Conservation (phyloP, 1,140 invertebrate genomes). For the Megalonaias nervosa region DNA sequence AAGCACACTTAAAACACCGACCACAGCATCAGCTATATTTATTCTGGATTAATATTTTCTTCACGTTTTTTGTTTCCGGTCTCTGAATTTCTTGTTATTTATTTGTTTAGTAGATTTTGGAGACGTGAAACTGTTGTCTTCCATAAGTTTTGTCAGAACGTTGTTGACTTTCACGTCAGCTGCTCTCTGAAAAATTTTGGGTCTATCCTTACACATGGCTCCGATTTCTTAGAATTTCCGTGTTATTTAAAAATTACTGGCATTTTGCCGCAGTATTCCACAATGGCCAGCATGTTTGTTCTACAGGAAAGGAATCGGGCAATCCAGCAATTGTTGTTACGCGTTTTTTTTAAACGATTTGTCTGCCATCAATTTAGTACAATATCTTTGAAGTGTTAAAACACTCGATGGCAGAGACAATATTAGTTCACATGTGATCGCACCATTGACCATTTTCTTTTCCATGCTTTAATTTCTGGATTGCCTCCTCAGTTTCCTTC, state of each 20-base stretch:
- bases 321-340: not conserved
- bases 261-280: not conserved
- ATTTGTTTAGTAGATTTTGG: constrained; percentile 8
- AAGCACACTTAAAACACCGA: not conserved
- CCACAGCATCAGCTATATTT: constrained; percentile 7
- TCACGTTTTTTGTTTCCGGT: not conserved
- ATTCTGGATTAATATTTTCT: not conserved
- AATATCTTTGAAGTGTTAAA: no score
- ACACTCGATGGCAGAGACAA: no score
- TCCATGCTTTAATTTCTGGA: no score
- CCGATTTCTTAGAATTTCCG: not conserved
- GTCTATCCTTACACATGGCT: constrained; percentile 7
- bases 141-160: not conserved
- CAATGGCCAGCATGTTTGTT: not conserved
- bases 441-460: no score
- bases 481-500: no score
- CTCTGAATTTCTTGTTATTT: constrained; percentile 5
- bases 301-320: not conserved
- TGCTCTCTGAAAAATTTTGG: not conserved
- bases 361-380: not conserved
- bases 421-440: no score
- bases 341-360: not conserved
- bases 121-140: not conserved
- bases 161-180: not conserved
- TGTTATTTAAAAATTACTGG: not conserved